phyloP scores from a whole-genome alignment of 2,888 invertebrate species.

The Diploptera punctata region DNA sequence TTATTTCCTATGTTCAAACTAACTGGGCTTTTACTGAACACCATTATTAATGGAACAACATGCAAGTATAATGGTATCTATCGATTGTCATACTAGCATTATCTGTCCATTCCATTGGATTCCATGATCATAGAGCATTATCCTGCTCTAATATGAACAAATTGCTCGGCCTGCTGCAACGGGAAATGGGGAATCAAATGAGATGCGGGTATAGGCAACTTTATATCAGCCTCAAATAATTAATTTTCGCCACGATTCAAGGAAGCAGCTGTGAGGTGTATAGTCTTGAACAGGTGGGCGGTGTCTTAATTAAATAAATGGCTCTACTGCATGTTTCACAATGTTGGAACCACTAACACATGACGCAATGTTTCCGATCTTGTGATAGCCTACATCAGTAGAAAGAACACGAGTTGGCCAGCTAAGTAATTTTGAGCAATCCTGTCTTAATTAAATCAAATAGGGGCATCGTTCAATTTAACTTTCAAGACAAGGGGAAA shows the following conservation, averaged over 20 bases:
- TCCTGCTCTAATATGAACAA: constrained; percentile 33
- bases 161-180: constrained; percentile 27
- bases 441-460: too few relatives aligned
- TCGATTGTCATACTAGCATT: constrained; percentile 22
- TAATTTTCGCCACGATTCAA: constrained; percentile 10
- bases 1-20: constrained; percentile 19
- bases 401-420: too few relatives aligned
- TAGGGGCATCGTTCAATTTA: too few relatives aligned
- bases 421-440: too few relatives aligned
- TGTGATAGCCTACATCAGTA: too few relatives aligned
- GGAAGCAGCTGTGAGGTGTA: constrained; percentile 15
- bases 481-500: too few relatives aligned
- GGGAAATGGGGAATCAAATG: neutral
- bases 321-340: neutral
- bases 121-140: constrained; percentile 37
- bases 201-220: neutral
- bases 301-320: constrained; percentile 12
- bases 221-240: constrained; percentile 7
- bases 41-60: constrained; percentile 23
- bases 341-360: too few relatives aligned
- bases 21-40: constrained; percentile 15
- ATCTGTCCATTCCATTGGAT: constrained; percentile 36
- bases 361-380: too few relatives aligned
- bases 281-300: neutral
- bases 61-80: constrained; percentile 23